Conservation (phyloP, 2,797 vertebrate genomes). For the Columba guinea region DNA sequence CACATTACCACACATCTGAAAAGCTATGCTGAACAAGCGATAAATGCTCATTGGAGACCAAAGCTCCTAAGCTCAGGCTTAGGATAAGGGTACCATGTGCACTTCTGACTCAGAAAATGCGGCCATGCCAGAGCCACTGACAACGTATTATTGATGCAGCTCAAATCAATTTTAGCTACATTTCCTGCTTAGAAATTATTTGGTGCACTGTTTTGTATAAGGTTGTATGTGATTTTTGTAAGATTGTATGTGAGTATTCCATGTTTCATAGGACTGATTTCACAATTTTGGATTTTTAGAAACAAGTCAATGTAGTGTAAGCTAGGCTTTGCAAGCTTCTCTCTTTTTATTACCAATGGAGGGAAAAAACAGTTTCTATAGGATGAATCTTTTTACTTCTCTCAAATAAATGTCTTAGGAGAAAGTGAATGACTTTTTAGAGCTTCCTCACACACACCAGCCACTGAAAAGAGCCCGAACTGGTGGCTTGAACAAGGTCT, state of each 20-base stretch:
- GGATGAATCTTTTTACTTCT: not conserved
- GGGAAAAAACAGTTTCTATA: not conserved
- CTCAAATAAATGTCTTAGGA: not conserved
- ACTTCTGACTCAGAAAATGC: not conserved
- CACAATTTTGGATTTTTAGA: not conserved
- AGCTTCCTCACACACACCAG: not conserved
- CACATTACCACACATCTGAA: not conserved
- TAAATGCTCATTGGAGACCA: not conserved
- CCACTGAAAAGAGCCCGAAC: not conserved
- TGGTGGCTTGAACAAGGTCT: not conserved
- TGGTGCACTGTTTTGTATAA: not conserved
- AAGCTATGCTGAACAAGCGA: not conserved
- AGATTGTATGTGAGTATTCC: not conserved
- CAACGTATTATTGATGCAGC: not conserved
- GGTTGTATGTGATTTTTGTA: not conserved
- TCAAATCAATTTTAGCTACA: not conserved
- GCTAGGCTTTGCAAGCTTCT: not conserved
- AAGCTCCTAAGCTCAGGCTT: not conserved
- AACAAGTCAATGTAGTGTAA: not conserved
- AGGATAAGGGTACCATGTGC: not conserved
- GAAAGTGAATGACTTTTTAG: not conserved
- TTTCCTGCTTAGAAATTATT: not conserved
- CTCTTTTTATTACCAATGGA: not conserved
- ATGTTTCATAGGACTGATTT: not conserved
- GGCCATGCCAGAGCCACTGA: not conserved